Percentiles rank a stretch among this genome's conserved stretches.
phyloP scores from a whole-genome alignment of 2,888 invertebrate genomes.

The Coremacera marginata region DNA sequence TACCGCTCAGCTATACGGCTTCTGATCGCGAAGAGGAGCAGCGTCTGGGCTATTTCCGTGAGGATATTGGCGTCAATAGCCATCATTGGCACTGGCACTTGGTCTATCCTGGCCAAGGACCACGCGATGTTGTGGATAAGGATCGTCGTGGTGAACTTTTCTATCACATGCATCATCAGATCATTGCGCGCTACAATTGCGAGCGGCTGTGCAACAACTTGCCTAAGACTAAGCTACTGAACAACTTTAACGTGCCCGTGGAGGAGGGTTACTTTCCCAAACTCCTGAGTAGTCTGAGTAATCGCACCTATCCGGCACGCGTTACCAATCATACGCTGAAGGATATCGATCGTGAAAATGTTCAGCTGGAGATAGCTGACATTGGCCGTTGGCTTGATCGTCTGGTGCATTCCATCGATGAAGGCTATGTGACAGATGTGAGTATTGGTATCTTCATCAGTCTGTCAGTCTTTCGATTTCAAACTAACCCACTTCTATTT shows the following conservation, averaged over 20 bases:
- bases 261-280: conserved; percentile 87
- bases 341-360: conserved; percentile 77
- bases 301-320: conserved; percentile 81
- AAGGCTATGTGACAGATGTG: conserved; percentile 75
- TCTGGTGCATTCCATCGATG: conserved; percentile 80
- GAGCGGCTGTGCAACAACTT: conserved; percentile 82
- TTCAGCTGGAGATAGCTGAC: conserved; percentile 72
- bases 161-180: conserved; percentile 80
- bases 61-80: conserved; percentile 86
- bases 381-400: conserved; percentile 82
- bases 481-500: neutral
- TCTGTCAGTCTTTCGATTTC: neutral
- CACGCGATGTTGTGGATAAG: conserved; percentile 76
- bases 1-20: conserved; percentile 82
- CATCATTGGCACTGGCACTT: conserved; percentile 95
- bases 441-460: conserved; percentile 51
- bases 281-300: conserved; percentile 76
- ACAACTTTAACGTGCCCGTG: conserved; percentile 78
- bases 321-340: conserved; percentile 73
- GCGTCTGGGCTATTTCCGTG: conserved; percentile 85
- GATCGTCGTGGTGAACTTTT: conserved; percentile 81
- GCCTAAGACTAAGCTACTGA: conserved; percentile 75
- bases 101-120: conserved; percentile 82
- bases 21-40: conserved; percentile 82
- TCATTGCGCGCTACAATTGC: conserved; percentile 76